Conservation (phyloP, 64 coral and sea anemone genomes). For the Montipora capricornis region DNA sequence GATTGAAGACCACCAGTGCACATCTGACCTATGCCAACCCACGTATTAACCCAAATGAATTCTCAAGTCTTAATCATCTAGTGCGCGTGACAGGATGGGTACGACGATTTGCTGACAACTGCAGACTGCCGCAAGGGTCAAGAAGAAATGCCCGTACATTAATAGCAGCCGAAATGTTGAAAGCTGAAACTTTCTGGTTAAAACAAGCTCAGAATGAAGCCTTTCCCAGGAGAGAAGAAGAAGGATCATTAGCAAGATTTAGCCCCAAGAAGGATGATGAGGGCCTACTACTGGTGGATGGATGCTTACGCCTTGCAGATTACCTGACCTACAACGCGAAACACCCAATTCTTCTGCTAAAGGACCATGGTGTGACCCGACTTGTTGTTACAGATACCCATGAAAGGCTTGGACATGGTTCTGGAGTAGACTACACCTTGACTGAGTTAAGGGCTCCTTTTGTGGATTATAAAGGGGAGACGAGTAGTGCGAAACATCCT, state of each 20-base stretch:
- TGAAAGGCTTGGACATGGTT: conserved; percentile 16
- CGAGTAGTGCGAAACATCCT: conserved; percentile 30
- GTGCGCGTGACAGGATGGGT: conserved; percentile 17
- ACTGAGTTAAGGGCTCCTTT: conserved; percentile 57
- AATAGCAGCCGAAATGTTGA: not conserved
- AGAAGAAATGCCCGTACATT: conserved; percentile 9
- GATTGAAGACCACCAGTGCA: not conserved
- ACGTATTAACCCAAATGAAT: conserved; percentile 24
- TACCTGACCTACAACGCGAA: conserved; percentile 36
- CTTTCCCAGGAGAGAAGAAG: conserved; percentile 52
- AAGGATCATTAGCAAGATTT: conserved; percentile 24
- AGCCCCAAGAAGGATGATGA: conserved; percentile 18
- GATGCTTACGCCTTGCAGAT: conserved; percentile 38
- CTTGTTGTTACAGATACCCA: conserved; percentile 27
- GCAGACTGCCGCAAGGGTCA: conserved; percentile 34
- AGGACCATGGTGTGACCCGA: conserved; percentile 48
- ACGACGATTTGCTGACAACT: conserved; percentile 60
- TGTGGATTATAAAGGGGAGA: conserved; percentile 68
- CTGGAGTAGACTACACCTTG: conserved; percentile 23
- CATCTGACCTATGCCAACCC: not conserved
- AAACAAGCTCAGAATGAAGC: conserved; percentile 48
- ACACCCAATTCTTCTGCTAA: conserved; percentile 71
- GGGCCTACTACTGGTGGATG: conserved; percentile 21
- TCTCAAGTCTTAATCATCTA: conserved; percentile 49
- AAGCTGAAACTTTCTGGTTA: conserved; percentile 57